Evolutionary conservation across 2,797 vertebrate species (phyloP).

Genomic region (Hyperoplus lanceolatus): DNA sequence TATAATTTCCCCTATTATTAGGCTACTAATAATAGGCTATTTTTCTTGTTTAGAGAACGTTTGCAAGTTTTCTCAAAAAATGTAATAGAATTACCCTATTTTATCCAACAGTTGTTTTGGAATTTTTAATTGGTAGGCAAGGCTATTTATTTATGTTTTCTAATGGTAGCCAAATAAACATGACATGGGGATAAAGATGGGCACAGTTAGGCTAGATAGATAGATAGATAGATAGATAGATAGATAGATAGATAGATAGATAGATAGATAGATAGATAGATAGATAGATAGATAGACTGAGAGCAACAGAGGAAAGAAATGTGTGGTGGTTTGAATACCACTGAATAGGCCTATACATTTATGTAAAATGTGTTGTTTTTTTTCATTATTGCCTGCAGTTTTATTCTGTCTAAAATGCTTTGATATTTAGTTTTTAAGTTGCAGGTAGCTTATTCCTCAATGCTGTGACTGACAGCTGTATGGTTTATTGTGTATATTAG

Average conservation of each 20-base stretch:
- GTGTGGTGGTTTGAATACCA: background rate
- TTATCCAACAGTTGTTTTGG: no score
- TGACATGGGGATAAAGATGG: no score
- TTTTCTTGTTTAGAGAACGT: no score
- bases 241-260: background rate
- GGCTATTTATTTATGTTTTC: no score
- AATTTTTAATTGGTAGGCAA: no score
- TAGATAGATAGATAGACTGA: slow-evolving; percentile 13
- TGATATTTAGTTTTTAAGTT: background rate
- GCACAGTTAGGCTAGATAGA: background rate
- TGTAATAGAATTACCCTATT: no score
- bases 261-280: background rate
- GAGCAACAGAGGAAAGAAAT: background rate
- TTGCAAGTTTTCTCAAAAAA: no score
- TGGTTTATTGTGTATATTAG: background rate
- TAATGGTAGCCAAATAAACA: background rate
- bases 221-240: slow-evolving; percentile 34
- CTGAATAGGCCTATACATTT: background rate
- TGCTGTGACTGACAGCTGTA: background rate
- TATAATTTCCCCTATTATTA: no score
- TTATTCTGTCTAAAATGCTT: background rate
- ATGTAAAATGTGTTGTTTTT: background rate
- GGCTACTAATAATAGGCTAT: no score
- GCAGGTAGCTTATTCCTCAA: background rate
- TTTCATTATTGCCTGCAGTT: no score